Evolutionary conservation across 2,113 vertebrate genomes (phyloP), one percentile per base, ranked within the genome.

Genomic region (Syngnathus floridae): DNA sequence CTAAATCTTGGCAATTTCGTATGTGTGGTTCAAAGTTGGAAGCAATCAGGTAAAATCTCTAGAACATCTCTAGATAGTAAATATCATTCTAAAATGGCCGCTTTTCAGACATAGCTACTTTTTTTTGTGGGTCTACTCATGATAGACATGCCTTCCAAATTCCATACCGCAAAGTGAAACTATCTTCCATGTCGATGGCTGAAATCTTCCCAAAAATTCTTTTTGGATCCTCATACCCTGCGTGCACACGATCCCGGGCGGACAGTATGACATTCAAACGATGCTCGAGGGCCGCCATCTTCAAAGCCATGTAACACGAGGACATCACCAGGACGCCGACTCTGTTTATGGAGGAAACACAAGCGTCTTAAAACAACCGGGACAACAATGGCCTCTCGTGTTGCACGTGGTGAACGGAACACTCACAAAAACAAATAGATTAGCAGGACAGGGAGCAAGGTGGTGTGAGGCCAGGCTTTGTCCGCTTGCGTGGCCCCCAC

Each of bases 231-330:
- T 59, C 92, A 92, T 93, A 97, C 94, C 88, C 90, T 13, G 88
- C 88, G 10, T 77, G 76, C 60, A 81, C 79, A 37, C 90, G 86
- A 36, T 93, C 91, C 73, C 88, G 76, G 14, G 81, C 58, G 7
- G 93, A 89, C 46, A 91, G 79, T 37, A 95, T 75, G 4, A 89
- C 93, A 63, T 89, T 91, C 75, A 98, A 79, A 0, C 83, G 91
- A 35, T 95, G 93, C 83, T 98, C 95, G 21, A 98, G 88, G 72
- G 88, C 81, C 56, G 84, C 90, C 60, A 98, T 96, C 91, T 94
- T 94, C 0, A 95, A 92, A 55, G 92, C 92, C 95, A 98, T 95
- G 87, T 97, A 98, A 85, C 94, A 92, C 71, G 94, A 95, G 2
- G 95, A 96, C 81, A 95, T 69, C 74, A 95, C 90, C n/a, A 98